A percentile compares a stretch with the other conserved stretches of the same genome.
Conservation (phyloP, 1,140 invertebrate species). For the Mycetomoellerius zeteki region DNA sequence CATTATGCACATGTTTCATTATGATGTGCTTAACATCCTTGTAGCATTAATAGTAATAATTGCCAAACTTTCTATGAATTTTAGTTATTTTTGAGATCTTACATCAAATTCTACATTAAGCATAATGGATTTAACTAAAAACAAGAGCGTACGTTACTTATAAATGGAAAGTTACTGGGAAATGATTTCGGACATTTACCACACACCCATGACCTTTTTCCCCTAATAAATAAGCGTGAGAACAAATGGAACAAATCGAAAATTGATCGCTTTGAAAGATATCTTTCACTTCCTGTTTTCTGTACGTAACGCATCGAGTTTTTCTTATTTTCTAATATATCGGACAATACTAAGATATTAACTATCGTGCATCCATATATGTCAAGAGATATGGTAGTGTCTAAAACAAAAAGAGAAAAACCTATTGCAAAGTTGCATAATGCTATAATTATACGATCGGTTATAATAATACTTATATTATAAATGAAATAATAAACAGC, state of each 20-base stretch:
- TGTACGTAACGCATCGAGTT: neutral
- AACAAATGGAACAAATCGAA: neutral
- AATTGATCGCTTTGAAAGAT: neutral
- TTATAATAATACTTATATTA: neutral
- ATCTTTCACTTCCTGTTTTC: neutral
- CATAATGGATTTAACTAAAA: conserved; percentile 12
- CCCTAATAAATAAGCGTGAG: neutral
- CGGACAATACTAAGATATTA: too few species aligned
- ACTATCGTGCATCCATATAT: neutral
- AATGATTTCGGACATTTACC: neutral
- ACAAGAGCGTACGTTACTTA: conserved; percentile 24
- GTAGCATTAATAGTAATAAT: neutral
- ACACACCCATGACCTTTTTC: neutral
- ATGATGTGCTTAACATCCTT: too few species aligned
- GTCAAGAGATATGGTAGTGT: too few species aligned
- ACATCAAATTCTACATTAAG: neutral
- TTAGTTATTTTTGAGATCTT: neutral
- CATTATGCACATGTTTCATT: neutral
- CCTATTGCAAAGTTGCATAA: conserved; percentile 6
- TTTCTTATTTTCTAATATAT: too few species aligned
- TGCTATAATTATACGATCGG: neutral
- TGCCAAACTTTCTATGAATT: conserved; percentile 18
- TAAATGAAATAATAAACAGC: conserved; percentile 14
- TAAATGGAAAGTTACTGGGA: neutral
- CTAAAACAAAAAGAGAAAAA: neutral